Base-by-base conservation (phyloP, 2,888 invertebrate species). In the Mimas tiliae region DNA sequence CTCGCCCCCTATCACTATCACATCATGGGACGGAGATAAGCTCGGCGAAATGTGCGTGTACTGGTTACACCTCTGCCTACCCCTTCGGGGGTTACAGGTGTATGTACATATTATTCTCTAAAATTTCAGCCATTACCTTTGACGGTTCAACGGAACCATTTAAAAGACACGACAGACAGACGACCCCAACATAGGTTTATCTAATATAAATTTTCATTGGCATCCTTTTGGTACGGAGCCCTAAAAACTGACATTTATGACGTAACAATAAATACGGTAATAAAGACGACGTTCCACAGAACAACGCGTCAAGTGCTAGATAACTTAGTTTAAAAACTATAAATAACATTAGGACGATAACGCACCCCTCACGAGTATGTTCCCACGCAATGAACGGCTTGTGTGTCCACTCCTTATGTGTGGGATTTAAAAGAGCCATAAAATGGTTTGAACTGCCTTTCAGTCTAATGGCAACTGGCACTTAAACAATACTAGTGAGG, bases 311-410 rank as follows among this genome's bases (percentile, higher is more conserved):
- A 58, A 58, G 58, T 58, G 58, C 19, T 19, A 58, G 42, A 58
- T 58, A 58, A 58, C 38, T 58, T 58, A 42, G 55, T 58, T 58
- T 42, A 42, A 58, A 58, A 58, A 42, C 38, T 58, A 58, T 58
- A 58, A 58, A 58, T 58, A 58, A 58, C 58, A 19, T 58, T 55
- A 53, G 33, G 16, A 48, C 38, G 58, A 58, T 58, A 58, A 42
- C 12, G 12, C 58, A 58, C 38, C 58, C 58, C 58, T 58, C 58
- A 19, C 7, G 12, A 42, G 38, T 19, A 52, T 42, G 58, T 58
- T 58, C 58, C 58, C 58, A 58, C 58, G 58, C 58, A 42, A 12
- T 42, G 19, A 38, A 14, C 34, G n/a, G 45, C 14, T 11, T n/a
- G 53, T 53, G 38, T 53, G 55, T 38, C 58, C 19, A 19, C 11